Evolutionary conservation across 2,888 invertebrate genomes (phyloP).

Genomic region (Drosophila longiperda): DNA sequence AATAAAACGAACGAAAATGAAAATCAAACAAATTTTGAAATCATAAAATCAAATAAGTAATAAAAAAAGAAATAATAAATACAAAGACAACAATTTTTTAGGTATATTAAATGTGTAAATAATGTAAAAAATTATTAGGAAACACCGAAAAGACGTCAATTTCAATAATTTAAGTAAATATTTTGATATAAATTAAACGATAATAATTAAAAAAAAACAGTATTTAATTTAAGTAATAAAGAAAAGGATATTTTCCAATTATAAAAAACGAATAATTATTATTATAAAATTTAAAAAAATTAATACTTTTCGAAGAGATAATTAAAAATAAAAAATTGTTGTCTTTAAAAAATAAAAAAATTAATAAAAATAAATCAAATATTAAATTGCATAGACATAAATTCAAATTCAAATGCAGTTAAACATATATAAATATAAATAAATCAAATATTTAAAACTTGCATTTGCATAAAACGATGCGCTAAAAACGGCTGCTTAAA

Average conservation of each 20-base stretch:
- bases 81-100: neutral
- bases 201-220: neutral
- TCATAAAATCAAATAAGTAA: slow-evolving; percentile 7
- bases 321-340: neutral
- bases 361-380: slow-evolving; percentile 34
- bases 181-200: neutral
- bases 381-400: slow-evolving; percentile 67
- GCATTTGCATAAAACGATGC: slow-evolving; percentile 41
- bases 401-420: slow-evolving; percentile 75
- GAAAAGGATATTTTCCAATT: neutral
- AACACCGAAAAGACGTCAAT: neutral
- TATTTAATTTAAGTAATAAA: neutral
- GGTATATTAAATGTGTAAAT: neutral
- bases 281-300: neutral
- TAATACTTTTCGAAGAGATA: neutral
- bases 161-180: neutral
- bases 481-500: slow-evolving; percentile 45
- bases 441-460: slow-evolving; percentile 40
- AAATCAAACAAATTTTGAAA: slow-evolving; percentile 33
- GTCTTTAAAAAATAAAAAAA: slow-evolving; percentile 14
- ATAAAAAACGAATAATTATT: neutral
- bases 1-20: slow-evolving; percentile 29
- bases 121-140: neutral
- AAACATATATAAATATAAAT: slow-evolving; percentile 60
- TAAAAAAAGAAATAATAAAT: slow-evolving; percentile 6